Base-by-base conservation (phyloP, 2,113 vertebrate species). In the Meles meles region DNA sequence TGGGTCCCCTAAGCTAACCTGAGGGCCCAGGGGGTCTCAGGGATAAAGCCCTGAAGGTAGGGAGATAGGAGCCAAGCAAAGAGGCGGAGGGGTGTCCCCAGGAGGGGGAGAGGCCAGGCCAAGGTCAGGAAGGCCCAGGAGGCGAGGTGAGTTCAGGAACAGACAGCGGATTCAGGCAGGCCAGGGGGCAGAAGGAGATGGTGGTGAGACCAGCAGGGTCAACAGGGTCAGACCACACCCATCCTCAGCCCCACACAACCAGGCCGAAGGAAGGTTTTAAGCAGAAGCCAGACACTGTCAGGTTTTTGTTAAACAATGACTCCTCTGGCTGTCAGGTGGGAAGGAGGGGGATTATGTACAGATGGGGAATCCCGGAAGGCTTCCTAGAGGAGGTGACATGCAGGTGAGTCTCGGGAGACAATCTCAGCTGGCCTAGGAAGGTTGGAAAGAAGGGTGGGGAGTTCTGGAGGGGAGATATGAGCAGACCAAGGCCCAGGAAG, bases 211-310 rank as follows among this genome's bases (percentile, higher is more conserved):
- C 15, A 3, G 31, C 7, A 4, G 37, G 25, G 4, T 44, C 67
- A 11, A n/a, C n/a, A 59, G 14, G 65, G n/a, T 65, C 52, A 25
- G 44, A 10, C 63, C 2, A 5, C 42, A 34, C 9, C 12, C 0
- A n/a, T 20, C 29, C 55, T 74, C 20, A 3, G 12, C 10, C 55
- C 1, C 72, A 17, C 12, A 1, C 4, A 52, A 23, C 37, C n/a
- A 1, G 0, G 14, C 42, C 13, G 0, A 42, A 25, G 34, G 47
- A 8, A 59, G 7, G 3, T 55, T 27, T 23, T 67, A 15, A n/a
- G 37, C 86, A 74, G 85, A 89, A 39, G 25, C 6, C 18, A 31
- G 31, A n/a, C 67, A 27, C 18, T 2, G 6, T 23, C 23, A 1
- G 15, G 21, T 15, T 42, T 67, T 47, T 14, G n/a, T 39, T 72